Base-by-base conservation (phyloP, 2,888 invertebrate genomes). In the Leptura quadrifasciata region DNA sequence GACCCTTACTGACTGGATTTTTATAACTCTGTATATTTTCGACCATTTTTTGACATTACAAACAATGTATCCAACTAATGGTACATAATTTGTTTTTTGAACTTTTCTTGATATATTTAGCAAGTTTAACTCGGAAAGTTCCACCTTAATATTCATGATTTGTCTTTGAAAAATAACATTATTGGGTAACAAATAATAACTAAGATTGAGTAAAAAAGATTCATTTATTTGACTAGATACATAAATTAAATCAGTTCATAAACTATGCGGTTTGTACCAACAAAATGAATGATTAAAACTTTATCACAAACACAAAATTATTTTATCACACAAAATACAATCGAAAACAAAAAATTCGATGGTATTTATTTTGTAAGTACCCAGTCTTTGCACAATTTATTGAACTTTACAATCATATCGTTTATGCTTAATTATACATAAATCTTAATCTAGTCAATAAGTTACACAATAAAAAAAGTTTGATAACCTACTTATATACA, bases 151-250 rank as follows among this genome's bases (percentile, higher is more conserved):
- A n/a, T n/a, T n/a, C n/a, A n/a, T n/a, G n/a, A n/a, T n/a, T n/a
- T n/a, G n/a, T n/a, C n/a, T n/a, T n/a, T n/a, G n/a, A n/a, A n/a
- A n/a, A n/a, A n/a, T n/a, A n/a, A n/a, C n/a, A n/a, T n/a, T n/a
- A 47, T 17, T n/a, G 24, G 57, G 21, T 63, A 52, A 24, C 17
- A 47, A 67, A 73, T n/a, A 31, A 24, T 21, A 35, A 54, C 47
- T 35, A 35, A 27, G 21, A 18, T 20, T 55, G 27, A 75, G 74
- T 81, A 78, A 80, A 82, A 81, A 83, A 83, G 68, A 77, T 77
- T 74, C 81, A 79, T 82, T 80, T 72, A 81, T 82, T 79, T 83
- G 84, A 84, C 84, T 84, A 84, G 84, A 84, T 75, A 80, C 79
- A 81, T 78, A 72, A 77, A 76, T 76, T 75, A 76, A 75, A 68